Evolutionary conservation across 2,797 vertebrate genomes (phyloP), one percentile per base, ranked within the genome.

Genomic region (Nothura maculosa): DNA sequence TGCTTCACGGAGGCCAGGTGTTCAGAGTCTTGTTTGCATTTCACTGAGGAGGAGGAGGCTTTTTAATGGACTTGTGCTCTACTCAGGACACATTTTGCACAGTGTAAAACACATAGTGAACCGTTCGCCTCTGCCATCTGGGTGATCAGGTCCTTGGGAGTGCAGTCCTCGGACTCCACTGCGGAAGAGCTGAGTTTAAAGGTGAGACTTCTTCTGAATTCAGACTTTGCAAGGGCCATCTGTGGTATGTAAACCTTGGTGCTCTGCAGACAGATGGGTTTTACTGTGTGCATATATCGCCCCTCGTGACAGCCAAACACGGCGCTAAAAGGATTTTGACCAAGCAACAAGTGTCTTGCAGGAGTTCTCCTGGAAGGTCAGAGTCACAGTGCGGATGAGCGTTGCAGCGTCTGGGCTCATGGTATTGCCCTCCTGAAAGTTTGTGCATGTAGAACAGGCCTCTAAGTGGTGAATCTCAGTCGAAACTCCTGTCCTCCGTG

Each of bases 401-500:
- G 3, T 1, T 36, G 42, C 8, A 20, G 38, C 30, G 47, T 32
- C 40, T 50, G 28, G 66, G 75, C 6, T n/a, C 48, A 7, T 8
- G 47, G 12, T 13, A 3, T 43, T 47, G 20, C 74, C 27, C 12
- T 10, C 48, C 55, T 61, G 1, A 2, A 3, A 2, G 21, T 43
- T 72, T 2, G 11, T n/a, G 5, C 19, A 34, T 43, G 57, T 66
- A 30, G 42, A 76, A 57, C 61, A 28, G 91, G 42, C 60, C 73
- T 88, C 54, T 81, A 20, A 63, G 27, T 52, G 34, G 34, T 4
- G 27, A 70, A 62, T 61, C 67, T 18, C 8, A 89, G 11, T 73
- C 77, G 55, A 27, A 81, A 9, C 72, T 60, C 43, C 8, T 42
- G 58, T 81, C 76, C 86, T 92, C 50, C 68, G 69, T 55, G 70